Evolutionary conservation across 2,113 vertebrate genomes (phyloP).

Genomic region (Tyto alba): DNA sequence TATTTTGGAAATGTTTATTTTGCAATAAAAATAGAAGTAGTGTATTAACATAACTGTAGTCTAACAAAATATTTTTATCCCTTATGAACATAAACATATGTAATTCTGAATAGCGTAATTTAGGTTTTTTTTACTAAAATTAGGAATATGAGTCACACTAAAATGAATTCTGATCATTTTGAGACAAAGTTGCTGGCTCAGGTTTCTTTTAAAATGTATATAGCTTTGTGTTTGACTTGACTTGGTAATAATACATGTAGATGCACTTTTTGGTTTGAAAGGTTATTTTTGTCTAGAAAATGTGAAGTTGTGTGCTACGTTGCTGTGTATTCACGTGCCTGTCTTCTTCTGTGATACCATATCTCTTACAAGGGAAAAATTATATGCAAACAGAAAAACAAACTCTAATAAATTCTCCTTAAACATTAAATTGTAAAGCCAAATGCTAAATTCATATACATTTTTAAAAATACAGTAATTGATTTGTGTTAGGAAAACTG

Average conservation of each 20-base stretch:
- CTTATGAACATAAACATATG: neutral
- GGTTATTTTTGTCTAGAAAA: neutral
- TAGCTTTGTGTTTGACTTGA: neutral
- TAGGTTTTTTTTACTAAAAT: neutral
- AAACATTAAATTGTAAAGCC: neutral
- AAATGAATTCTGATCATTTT: neutral
- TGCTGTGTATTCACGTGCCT: neutral
- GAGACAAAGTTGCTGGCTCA: neutral
- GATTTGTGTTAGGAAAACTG: neutral
- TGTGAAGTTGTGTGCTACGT: neutral
- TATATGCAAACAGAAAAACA: neutral
- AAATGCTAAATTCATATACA: neutral
- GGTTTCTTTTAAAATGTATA: neutral
- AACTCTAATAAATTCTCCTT: neutral
- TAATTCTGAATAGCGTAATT: neutral
- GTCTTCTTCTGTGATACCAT: neutral
- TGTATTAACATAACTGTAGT: neutral
- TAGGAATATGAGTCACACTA: neutral
- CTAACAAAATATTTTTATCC: neutral
- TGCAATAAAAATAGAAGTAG: neutral
- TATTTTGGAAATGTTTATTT: neutral
- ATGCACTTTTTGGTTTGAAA: neutral
- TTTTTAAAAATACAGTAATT: neutral
- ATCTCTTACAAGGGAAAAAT: neutral
- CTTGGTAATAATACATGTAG: neutral